Evolutionary conservation across 2,888 invertebrate species (phyloP), one percentile per base, ranked within the genome.

Genomic region (Zygothrica quintamaculata): DNA sequence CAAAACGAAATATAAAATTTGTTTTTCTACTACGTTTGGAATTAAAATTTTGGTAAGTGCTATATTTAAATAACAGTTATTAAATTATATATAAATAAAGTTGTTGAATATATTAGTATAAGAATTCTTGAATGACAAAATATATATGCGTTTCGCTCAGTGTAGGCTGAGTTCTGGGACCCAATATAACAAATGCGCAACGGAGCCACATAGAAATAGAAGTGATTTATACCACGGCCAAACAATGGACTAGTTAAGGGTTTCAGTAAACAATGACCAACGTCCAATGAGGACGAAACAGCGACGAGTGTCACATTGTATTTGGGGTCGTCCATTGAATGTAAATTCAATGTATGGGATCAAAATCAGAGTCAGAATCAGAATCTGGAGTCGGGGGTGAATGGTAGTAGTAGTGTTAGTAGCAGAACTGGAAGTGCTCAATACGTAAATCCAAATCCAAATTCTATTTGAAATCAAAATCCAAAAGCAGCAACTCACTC

Each of bases 381-480:
- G n/a, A n/a, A n/a, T n/a, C n/a, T n/a, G n/a, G n/a, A n/a, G n/a
- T n/a, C n/a, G n/a, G n/a, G n/a, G n/a, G n/a, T n/a, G n/a, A n/a
- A n/a, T n/a, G n/a, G 9, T n/a, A n/a, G n/a, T 1, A 31, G 31
- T 5, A 9, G 11, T 22, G 13, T 2, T 6, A 3, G 6, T 2
- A 12, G 13, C 11, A 6, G n/a, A 13, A 36, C 2, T 36, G n/a
- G 6, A 13, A 36, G 11, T 13, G 50, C 11, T 33, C 67, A 47
- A 56, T 62, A 5, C 31, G 39, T 43, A 66, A 64, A 67, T 50
- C 55, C 39, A 66, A 64, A 67, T 50, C 55, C 58, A 68, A 76
- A 71, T 55, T 71, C 60, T 36, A 71, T 78, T 65, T 68, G 52
- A 77, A 77, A 74, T 78, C 84, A 73, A 60, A 66, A 44, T 31